A percentile compares a stretch with the other conserved stretches of the same genome.
phyloP scores from a whole-genome alignment of 2,797 vertebrate species.

The Sebastolobus alascanus region DNA sequence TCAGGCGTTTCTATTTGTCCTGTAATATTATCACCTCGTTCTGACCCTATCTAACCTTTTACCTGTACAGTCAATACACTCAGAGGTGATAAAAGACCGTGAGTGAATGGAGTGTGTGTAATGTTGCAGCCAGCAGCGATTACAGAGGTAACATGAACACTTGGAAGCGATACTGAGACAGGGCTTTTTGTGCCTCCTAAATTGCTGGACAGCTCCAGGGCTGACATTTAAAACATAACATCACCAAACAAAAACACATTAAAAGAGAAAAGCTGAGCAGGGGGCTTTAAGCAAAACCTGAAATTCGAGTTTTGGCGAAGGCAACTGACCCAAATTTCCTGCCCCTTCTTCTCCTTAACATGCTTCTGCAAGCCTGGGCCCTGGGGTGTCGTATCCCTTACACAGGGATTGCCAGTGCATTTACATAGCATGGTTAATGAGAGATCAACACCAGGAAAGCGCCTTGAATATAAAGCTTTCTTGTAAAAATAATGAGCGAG shows the following conservation, averaged over 20 bases:
- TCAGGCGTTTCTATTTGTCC: slow-evolving; percentile 48
- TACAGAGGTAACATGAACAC: slow-evolving; percentile 82
- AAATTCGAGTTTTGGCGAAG: slow-evolving; percentile 86
- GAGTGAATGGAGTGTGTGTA: slow-evolving; percentile 77
- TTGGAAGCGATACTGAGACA: slow-evolving; percentile 81
- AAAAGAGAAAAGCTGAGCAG: slow-evolving; percentile 81
- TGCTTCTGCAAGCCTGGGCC: slow-evolving; percentile 82
- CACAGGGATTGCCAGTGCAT: slow-evolving; percentile 85
- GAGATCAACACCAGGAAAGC: slow-evolving; percentile 87
- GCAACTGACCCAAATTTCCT: slow-evolving; percentile 87
- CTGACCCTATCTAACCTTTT: slow-evolving; percentile 73
- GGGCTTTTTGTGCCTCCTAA: slow-evolving; percentile 77
- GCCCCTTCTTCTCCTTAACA: slow-evolving; percentile 83
- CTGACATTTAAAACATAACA: slow-evolving; percentile 87
- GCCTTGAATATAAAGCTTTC: slow-evolving; percentile 87
- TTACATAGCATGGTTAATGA: slow-evolving; percentile 89
- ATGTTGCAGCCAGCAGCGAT: slow-evolving; percentile 80
- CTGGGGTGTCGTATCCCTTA: slow-evolving; percentile 83
- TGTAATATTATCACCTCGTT: slow-evolving; percentile 64
- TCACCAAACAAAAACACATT: slow-evolving; percentile 84
- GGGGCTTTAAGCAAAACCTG: slow-evolving; percentile 82
- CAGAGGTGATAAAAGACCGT: slow-evolving; percentile 68
- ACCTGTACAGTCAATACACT: slow-evolving; percentile 65
- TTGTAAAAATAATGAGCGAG: slow-evolving; percentile 89
- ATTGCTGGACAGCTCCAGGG: slow-evolving; percentile 84